Base-by-base conservation (phyloP, 2,797 vertebrate species). In the Macropus fuliginosus region DNA sequence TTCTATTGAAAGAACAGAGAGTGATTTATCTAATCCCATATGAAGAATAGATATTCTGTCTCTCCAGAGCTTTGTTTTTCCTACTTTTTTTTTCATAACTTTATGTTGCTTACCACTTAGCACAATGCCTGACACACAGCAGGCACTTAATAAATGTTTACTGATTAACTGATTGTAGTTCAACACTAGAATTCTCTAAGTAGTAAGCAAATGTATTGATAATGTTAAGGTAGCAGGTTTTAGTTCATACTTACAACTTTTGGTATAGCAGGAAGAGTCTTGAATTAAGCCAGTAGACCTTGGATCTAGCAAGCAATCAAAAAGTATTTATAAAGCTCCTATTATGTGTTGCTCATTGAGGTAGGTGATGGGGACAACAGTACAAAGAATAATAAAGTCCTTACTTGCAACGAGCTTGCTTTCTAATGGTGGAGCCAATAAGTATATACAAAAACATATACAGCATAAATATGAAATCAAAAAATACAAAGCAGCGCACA, bases 11-110 rank as follows among this genome's bases (percentile, higher is more conserved):
- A 54, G 28, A 57, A 66, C 56, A 4, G 55, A 95, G 40, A 28
- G 5, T 0, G 0, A n/a, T 95, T 94, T 62, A 16, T 55, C 21
- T n/a, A 57, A 94, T 28, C 59, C 81, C 59, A 50, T 2, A 28
- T 21, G 66, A 81, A n/a, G 59, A 6, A 0, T 12, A 13, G 56
- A 40, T 0, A 24, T 0, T 0, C 31, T 0, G 11, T 24, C 40
- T 91, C 92, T 5, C 28, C 40, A 29, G 87, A 55, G 29, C 9
- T 54, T 16, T 54, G 55, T 13, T 94, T 96, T 34, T 57, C 91
- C 29, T 10, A 5, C 57, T 93, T 95, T 94, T 57, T 1, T 93
- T 92, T 90, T 52, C 40, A 90, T 50, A 90, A 46, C 11, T 90
- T 90, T 90, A 27, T 62, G 59, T 62, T 34, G 57, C 57, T 59